Percentiles rank a stretch among this genome's conserved stretches.
Evolutionary conservation across 2,113 vertebrate genomes (phyloP).

Genomic region (Cynocephalus volans): DNA sequence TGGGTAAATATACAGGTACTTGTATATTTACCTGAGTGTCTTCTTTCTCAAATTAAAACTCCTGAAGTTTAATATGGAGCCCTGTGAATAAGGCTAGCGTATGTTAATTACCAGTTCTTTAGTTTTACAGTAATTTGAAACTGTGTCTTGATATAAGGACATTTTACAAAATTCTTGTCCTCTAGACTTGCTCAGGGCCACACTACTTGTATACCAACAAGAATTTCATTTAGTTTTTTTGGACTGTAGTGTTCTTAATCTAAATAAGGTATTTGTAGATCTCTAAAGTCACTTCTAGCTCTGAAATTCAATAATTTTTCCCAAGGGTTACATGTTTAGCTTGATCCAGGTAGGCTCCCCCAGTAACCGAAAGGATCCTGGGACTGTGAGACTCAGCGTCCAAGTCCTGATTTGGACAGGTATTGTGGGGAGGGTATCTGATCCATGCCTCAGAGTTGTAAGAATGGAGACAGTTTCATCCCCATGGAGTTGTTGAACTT

Average conservation of each 20-base stretch:
- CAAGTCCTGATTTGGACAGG: not conserved
- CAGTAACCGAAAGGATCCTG: not conserved
- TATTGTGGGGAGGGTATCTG: not conserved
- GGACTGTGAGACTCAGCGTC: not conserved
- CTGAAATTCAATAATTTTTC: not conserved
- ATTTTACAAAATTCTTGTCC: not conserved
- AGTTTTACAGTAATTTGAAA: constrained; percentile 53
- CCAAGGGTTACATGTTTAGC: not conserved
- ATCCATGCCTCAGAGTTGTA: not conserved
- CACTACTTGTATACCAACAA: not conserved
- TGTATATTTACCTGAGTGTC: not conserved
- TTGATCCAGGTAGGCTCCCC: not conserved
- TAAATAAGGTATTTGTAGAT: constrained; percentile 19
- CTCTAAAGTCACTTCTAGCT: not conserved
- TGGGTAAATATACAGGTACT: not conserved
- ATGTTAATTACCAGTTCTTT: constrained; percentile 14
- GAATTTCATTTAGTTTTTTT: constrained; percentile 18
- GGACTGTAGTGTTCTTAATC: constrained; percentile 30
- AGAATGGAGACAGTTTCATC: not conserved
- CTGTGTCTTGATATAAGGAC: not conserved
- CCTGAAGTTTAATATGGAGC: not conserved
- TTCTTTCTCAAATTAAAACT: constrained; percentile 49
- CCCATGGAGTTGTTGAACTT: not conserved
- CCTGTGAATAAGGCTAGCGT: not conserved
- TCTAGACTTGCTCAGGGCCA: not conserved